Conservation (phyloP, 2,113 vertebrate genomes). For the Gymnogyps californianus region DNA sequence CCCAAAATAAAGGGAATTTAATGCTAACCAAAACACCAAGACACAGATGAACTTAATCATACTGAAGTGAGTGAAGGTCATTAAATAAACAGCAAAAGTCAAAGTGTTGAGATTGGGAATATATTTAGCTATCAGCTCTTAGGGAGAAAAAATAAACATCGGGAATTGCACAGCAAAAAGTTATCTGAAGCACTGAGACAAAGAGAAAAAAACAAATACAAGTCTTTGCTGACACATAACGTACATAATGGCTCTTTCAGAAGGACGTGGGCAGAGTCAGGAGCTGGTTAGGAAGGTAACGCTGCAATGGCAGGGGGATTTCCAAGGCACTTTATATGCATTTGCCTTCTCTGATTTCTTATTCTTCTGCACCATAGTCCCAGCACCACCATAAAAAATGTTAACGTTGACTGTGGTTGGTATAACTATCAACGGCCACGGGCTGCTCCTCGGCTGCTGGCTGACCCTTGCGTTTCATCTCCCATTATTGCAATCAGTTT, state of each 20-base stretch:
- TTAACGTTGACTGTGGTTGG: background rate
- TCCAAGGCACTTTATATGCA: background rate
- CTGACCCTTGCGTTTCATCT: background rate
- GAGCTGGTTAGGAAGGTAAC: background rate
- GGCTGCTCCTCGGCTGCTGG: background rate
- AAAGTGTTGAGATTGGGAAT: background rate
- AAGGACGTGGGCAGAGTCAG: background rate
- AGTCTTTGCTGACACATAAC: background rate
- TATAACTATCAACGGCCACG: background rate
- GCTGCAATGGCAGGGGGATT: background rate
- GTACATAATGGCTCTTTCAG: background rate
- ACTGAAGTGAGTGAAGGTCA: background rate
- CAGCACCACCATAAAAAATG: background rate
- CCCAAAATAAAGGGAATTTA: slow-evolving; percentile 3
- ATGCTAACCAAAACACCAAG: slow-evolving; percentile 25
- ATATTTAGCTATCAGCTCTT: background rate
- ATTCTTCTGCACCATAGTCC: background rate
- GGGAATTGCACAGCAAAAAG: background rate
- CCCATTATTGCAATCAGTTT: background rate
- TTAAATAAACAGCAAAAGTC: background rate
- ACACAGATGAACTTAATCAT: background rate
- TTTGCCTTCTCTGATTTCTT: background rate
- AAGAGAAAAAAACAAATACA: background rate
- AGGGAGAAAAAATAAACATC: background rate
- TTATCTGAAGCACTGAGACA: background rate